These are phyloP conservation scores for Bemisia tabaci DNA, from an alignment of 1,140 invertebrate genomes.

Conservation along the genomic window DNA sequence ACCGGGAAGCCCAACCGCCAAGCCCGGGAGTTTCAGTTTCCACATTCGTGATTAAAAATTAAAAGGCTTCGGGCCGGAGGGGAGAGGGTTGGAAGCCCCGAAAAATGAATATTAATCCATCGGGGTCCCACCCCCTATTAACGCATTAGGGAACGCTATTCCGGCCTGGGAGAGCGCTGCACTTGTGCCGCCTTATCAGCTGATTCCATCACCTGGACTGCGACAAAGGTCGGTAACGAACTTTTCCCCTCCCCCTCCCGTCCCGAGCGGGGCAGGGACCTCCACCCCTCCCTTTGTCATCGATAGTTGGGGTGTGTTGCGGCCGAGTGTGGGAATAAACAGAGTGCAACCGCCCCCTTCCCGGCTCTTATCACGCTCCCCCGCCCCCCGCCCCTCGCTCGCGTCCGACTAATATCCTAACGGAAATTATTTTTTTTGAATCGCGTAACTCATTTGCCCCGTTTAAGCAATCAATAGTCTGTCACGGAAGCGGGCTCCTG, in stretches of 20 bases:
- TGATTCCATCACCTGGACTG: neutral
- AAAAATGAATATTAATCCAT: neutral
- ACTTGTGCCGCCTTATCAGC: neutral
- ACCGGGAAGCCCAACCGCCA: too few relatives aligned
- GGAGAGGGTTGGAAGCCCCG: neutral
- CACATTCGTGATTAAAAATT: neutral
- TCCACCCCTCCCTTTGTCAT: neutral
- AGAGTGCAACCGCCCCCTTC: neutral
- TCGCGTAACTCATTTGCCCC: neutral
- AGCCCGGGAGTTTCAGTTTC: too few relatives aligned
- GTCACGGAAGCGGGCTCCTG: neutral
- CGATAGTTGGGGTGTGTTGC: too few relatives aligned
- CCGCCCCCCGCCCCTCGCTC: neutral
- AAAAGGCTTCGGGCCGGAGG: neutral
- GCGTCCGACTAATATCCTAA: neutral
- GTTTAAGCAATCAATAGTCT: neutral
- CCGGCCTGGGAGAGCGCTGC: neutral
- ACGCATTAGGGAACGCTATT: neutral
- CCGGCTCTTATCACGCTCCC: neutral
- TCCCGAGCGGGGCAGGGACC: neutral
- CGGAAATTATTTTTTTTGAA: neutral
- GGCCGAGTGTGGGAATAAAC: neutral
- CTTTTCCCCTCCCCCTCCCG: neutral
- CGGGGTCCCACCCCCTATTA: neutral
- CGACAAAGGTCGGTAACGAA: neutral